Base-by-base conservation (phyloP, 2,113 vertebrate species). In the Callipepla squamata region DNA sequence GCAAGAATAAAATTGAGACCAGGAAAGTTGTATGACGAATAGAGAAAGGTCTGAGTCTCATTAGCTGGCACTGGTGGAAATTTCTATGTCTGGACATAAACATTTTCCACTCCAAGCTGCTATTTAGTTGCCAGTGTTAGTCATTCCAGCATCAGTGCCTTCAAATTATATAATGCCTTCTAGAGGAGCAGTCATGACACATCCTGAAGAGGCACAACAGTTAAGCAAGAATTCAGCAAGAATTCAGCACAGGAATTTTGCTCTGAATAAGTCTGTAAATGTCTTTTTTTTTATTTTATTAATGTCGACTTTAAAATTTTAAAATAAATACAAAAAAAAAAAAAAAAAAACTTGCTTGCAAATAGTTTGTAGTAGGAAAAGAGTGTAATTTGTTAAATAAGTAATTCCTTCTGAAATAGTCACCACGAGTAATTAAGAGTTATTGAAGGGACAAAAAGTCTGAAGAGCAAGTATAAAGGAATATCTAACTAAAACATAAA, bases 341-440 rank as follows among this genome's bases (percentile, higher is more conserved):
- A 47, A n/a, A 55, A 44, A 79, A 74, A 34, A 47, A 34, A 42
- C 94, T 85, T 74, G 18, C 82, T 90, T 80, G 16, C 66, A 61
- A 80, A 95, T 68, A n/a, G 6, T 89, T 94, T 80, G 51, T 74
- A 63, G 85, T 45, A 80, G 70, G 84, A 93, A 92, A 92, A 59
- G 63, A 50, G 28, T 63, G 59, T 67, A 51, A 85, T 87, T 77
- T 94, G 68, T 82, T 90, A 91, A 93, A 91, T 85, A 87, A 93
- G 89, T 83, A 87, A 94, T 95, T 95, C 79, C 40, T 85, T 94
- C 72, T 91, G 85, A 92, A 89, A 87, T 96, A 92, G 50, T 95
- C 91, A 95, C 25, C 78, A 93, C 58, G 91, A 89, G 79, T 75
- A 91, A 95, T 96, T 91, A 93, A 83, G 67, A 93, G 87, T 91